These are phyloP conservation scores for Heteropelma amictum DNA, from an alignment of 2,888 invertebrate species.

Conservation along the genomic window DNA sequence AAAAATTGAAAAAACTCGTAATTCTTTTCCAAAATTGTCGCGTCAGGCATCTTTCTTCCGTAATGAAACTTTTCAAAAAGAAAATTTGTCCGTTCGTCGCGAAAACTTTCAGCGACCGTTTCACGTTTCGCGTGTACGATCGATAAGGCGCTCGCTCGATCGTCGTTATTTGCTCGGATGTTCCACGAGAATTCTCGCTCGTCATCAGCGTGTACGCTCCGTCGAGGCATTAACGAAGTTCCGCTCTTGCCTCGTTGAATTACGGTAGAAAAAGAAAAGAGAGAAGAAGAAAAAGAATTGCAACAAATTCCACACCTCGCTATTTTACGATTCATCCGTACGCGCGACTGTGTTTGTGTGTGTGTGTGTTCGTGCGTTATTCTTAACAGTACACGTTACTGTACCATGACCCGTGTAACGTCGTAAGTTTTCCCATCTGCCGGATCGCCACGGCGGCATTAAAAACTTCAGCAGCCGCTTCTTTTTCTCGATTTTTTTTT, in stretches of 20 bases:
- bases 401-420: constrained; percentile 67
- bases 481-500: not conserved
- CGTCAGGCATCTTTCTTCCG: too few species aligned
- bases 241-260: constrained; percentile 4
- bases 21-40: too few species aligned
- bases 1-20: too few species aligned
- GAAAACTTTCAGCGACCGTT: too few species aligned
- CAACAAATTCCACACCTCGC: constrained; percentile 45
- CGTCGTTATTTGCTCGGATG: constrained; percentile 51
- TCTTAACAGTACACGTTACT: constrained; percentile 73
- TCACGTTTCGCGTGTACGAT: too few species aligned
- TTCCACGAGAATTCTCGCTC: constrained; percentile 14
- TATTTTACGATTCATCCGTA: not conserved
- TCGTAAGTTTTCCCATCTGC: constrained; percentile 68
- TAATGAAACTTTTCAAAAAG: too few species aligned
- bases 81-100: too few species aligned
- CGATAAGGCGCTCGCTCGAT: too few species aligned
- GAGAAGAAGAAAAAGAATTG: too few species aligned
- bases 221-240: constrained; percentile 51
- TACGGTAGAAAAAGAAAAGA: constrained; percentile 39
- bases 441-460: not conserved
- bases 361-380: too few species aligned
- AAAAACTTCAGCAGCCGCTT: not conserved
- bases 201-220: constrained; percentile 23
- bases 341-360: constrained; percentile 7